These are phyloP conservation scores for Capreolus pygargus DNA, from an alignment of 2,113 vertebrate genomes.

Conservation along the genomic window DNA sequence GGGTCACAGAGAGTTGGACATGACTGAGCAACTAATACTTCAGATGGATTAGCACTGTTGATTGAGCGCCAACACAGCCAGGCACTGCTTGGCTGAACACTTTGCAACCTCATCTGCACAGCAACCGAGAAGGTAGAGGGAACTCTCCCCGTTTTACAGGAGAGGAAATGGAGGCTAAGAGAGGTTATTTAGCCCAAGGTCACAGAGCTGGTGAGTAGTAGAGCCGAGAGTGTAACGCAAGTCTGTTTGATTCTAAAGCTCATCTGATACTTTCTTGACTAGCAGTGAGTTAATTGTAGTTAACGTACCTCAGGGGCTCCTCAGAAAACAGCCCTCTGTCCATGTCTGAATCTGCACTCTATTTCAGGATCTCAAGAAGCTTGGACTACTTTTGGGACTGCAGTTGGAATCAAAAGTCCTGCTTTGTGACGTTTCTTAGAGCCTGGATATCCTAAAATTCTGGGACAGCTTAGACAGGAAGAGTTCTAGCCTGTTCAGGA, in stretches of 20 bases:
- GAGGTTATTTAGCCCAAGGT: not conserved
- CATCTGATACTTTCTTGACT: not conserved
- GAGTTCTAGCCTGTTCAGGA: not conserved
- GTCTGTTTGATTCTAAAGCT: not conserved
- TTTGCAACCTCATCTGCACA: not conserved
- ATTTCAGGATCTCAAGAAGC: not conserved
- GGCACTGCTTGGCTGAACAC: too few species aligned
- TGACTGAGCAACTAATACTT: not conserved
- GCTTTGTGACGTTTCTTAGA: not conserved
- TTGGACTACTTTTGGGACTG: not conserved
- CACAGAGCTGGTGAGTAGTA: not conserved
- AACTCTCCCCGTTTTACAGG: not conserved
- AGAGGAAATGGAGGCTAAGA: not conserved
- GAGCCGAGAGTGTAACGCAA: not conserved
- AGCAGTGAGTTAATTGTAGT: not conserved
- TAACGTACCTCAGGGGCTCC: not conserved
- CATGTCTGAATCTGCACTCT: not conserved
- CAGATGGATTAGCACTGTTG: not conserved
- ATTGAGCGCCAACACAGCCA: accelerated
- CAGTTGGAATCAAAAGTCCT: not conserved
- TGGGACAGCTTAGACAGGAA: not conserved
- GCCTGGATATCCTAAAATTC: not conserved
- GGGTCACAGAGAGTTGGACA: not conserved
- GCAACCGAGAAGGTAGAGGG: not conserved
- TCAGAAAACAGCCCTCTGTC: not conserved